phyloP scores from a whole-genome alignment of 1,140 invertebrate species.

The Lepeophtheirus salmonis region DNA sequence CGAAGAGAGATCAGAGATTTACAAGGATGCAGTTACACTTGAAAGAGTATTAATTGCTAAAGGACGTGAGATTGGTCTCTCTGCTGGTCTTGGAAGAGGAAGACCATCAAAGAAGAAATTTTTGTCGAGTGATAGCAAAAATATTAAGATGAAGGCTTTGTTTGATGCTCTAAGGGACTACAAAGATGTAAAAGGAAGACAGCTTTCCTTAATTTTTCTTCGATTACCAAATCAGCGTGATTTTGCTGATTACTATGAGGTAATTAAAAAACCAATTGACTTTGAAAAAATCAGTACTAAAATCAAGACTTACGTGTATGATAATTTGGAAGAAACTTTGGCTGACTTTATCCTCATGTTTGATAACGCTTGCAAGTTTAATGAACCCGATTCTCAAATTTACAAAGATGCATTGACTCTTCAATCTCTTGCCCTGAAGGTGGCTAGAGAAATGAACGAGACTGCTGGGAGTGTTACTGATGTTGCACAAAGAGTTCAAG shows the following conservation, averaged over 20 bases:
- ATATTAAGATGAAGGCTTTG: conserved; percentile 9
- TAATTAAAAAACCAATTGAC: conserved; percentile 92
- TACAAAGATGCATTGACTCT: conserved; percentile 93
- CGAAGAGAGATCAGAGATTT: conserved; percentile 82
- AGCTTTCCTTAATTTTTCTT: conserved; percentile 79
- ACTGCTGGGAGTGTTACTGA: conserved; percentile 56
- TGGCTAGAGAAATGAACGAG: conserved; percentile 62
- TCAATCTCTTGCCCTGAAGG: conserved; percentile 74
- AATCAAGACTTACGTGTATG: conserved; percentile 54
- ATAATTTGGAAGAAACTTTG: conserved; percentile 67
- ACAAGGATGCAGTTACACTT: conserved; percentile 72
- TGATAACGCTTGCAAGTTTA: conserved; percentile 98
- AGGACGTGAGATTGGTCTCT: conserved; percentile 47
- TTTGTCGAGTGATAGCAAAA: not conserved
- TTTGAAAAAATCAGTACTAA: conserved; percentile 84
- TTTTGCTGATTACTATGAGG: conserved; percentile 32
- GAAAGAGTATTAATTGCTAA: conserved; percentile 67
- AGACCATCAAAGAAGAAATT: not conserved
- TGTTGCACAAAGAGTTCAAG: conserved; percentile 54
- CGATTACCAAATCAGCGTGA: conserved; percentile 39
- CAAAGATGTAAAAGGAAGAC: conserved; percentile 59
- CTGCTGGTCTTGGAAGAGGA: conserved; percentile 17
- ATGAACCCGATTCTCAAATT: conserved; percentile 95
- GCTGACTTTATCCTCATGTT: conserved; percentile 92
- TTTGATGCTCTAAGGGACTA: conserved; percentile 12